Conservation (phyloP, 2,888 invertebrate genomes). For the Dichetophora obliterata region DNA sequence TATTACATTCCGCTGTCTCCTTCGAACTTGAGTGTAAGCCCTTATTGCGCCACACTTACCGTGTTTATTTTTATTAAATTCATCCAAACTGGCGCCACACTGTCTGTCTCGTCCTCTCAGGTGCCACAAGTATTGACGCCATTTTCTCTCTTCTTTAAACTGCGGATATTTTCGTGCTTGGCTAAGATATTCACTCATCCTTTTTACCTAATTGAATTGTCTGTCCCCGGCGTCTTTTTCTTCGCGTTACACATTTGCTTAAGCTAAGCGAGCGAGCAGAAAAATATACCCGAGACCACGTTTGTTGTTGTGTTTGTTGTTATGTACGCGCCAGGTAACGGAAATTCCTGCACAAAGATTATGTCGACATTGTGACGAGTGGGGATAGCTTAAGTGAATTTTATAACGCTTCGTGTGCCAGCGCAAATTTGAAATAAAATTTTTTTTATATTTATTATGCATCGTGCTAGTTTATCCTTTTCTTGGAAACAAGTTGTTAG, state of each 20-base stretch:
- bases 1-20: too few species aligned
- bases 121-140: too few species aligned
- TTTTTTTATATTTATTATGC: neutral
- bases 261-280: neutral
- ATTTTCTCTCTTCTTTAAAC: too few species aligned
- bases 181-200: conserved; percentile 2
- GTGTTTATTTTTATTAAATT: too few species aligned
- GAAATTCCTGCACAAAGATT: conserved; percentile 8
- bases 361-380: neutral
- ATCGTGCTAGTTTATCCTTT: neutral
- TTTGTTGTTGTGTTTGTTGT: conserved; percentile 16
- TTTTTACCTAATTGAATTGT: conserved; percentile 35
- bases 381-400: neutral
- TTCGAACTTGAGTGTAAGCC: too few species aligned
- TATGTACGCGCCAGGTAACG: conserved; percentile 17
- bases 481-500: neutral
- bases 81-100: too few species aligned
- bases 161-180: too few species aligned
- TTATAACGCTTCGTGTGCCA: neutral
- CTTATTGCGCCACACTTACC: too few species aligned
- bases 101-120: too few species aligned
- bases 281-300: conserved; percentile 16
- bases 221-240: conserved; percentile 19
- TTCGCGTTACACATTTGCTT: conserved; percentile 16
- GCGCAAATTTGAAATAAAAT: neutral